Evolutionary conservation across 2,113 vertebrate species (phyloP), one percentile per base, ranked within the genome.

Genomic region (Cyphomyrus plagiostoma): DNA sequence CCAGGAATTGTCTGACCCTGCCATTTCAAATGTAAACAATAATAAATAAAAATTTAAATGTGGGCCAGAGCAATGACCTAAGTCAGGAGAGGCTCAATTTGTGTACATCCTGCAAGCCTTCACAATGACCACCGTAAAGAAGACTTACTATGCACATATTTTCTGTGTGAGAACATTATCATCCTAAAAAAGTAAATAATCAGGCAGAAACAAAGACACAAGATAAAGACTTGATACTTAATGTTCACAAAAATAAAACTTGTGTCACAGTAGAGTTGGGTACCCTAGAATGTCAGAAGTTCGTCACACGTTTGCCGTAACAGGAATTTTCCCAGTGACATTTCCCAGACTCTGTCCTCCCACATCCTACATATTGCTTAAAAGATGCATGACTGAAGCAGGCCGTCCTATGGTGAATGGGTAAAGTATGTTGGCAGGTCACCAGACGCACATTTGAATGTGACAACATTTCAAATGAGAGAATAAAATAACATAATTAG

Each of bases 321-420:
- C 70, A 82, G 88, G 90, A 90, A 90, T 91, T 30, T 90, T 86
- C 89, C 89, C 91, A 88, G 70, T 39, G 66, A 87, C 35, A n/a
- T 82, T 50, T 88, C 80, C 23, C 17, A 21, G n/a, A 48, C 89
- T 87, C 66, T 56, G 77, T 90, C 56, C 52, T 90, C 66, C 83
- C 26, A 89, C 91, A 91, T 92, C 80, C 70, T 90, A 86, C 56
- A 92, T 77, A 90, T 92, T 91, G 89, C 89, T 50, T 13, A 50
- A 80, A 23, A 13, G 89, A 87, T 77, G 85, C 39, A 74, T 21
- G 62, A 45, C n/a, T 5, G 46, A 90, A 46, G 70, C 83, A 85
- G n/a, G 53, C 82, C 70, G 52, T 80, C 90, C 88, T 42, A 52
- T 77, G 52, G 66, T 26, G 89, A 45, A 42, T 21, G 35, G 56